Base-by-base conservation (phyloP, 2,113 vertebrate genomes). In the Seriola rivoliana region DNA sequence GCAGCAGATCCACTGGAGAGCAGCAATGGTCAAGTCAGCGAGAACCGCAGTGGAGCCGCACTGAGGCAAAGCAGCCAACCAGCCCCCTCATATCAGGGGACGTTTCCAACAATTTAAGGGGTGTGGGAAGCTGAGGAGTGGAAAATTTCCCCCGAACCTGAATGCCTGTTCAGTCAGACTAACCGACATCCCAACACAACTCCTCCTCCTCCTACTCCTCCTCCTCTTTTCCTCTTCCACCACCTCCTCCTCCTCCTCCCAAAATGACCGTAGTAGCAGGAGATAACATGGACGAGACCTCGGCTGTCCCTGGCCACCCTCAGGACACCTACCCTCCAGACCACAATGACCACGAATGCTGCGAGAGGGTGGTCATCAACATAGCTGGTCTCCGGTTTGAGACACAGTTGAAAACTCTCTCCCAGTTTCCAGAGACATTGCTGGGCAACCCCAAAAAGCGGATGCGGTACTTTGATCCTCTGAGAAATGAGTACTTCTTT, bases 361-460 rank as follows among this genome's bases (percentile, higher is more conserved):
- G 98, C 52, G 98, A 99, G 88, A 94, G 98, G 42, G 98, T 99
- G 91, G 98, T 99, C 89, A 99, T 99, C 93, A 99, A 99, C 93
- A 98, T 99, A 80, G 97, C 98, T 0, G 98, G 98, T 54, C 95
- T 99, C 77, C 96, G 95, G 69, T 96, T 95, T 74, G 95, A 96
- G 88, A 95, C 95, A 0, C 94, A 96, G 83, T 85, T 96, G 21
- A 95, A 95, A 89, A 96, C 95, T 21, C 94, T 96, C n/a, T 87
- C 95, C 29, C 95, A 95, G 86, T 96, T 96, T 72, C 95, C 95
- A 55, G 95, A 96, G 78, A 95, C 95, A 2, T 92, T 96, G 88
- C 91, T 96, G 72, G 95, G 95, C 68, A 95, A 95, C 88, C 95
- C 95, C 69, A 96, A 96, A 91, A 96, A 96, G 95, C 95, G 98